These are phyloP conservation scores for Cybosia mesomella DNA, from an alignment of 2,888 invertebrate species.

Conservation along the genomic window DNA sequence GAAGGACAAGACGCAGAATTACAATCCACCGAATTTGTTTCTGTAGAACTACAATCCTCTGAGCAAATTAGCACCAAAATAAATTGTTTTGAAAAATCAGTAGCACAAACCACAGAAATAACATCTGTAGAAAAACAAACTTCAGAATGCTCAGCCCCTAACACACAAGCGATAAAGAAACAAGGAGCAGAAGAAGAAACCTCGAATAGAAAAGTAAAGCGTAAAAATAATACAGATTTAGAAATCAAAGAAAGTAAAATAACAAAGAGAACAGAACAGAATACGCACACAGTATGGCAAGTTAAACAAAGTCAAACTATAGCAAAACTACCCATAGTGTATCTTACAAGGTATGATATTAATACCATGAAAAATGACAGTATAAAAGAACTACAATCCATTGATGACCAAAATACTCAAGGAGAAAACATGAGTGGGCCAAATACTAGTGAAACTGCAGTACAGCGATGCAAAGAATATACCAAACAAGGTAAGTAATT, in stretches of 20 bases:
- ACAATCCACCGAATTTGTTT: not conserved
- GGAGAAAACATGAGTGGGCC: not conserved
- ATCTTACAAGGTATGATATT: slow-evolving; percentile 2
- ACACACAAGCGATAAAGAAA: not conserved
- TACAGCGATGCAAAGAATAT: not conserved
- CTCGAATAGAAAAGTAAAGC: not conserved
- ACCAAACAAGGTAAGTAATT: not conserved
- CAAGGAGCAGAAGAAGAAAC: not conserved
- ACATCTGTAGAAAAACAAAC: not conserved
- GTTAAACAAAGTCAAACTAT: not conserved
- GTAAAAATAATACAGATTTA: not conserved
- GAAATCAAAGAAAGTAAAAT: not conserved
- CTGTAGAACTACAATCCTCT: not conserved
- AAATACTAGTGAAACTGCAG: not conserved
- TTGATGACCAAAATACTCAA: not conserved
- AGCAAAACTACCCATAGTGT: not conserved
- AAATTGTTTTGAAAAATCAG: not conserved
- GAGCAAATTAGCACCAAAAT: not conserved
- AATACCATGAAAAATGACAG: not conserved
- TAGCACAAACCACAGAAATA: not conserved
- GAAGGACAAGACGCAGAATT: not conserved
- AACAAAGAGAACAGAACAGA: not conserved
- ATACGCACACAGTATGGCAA: not conserved
- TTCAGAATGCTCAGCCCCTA: not conserved
- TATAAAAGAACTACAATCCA: not conserved